Percentiles rank a stretch among this genome's conserved stretches.
Evolutionary conservation across 2,797 vertebrate species (phyloP).

Genomic region (Hephaestus fuliginosus): DNA sequence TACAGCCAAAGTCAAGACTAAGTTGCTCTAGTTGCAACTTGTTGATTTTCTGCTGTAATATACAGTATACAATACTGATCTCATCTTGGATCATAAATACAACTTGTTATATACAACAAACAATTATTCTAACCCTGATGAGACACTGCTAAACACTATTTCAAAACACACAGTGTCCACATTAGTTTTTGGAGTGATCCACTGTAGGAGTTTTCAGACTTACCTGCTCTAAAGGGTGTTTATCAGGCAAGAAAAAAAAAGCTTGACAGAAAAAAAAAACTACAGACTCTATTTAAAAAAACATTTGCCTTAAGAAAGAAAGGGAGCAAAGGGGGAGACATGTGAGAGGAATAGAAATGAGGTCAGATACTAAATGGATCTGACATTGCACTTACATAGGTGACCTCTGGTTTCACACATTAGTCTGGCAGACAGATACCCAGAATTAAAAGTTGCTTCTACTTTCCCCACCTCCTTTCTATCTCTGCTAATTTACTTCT

Average conservation of each 20-base stretch:
- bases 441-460: constrained; percentile 22
- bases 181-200: no score
- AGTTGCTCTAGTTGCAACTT: no score
- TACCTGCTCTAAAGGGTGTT: background rate
- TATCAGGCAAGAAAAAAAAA: background rate
- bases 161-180: background rate
- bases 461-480: background rate
- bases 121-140: background rate
- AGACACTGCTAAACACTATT: background rate
- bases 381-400: constrained; percentile 34
- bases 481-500: constrained; percentile 18
- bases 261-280: background rate
- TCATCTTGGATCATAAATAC: constrained; percentile 5
- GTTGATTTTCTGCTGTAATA: no score
- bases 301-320: constrained; percentile 15
- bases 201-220: background rate
- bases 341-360: constrained; percentile 52
- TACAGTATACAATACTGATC: background rate
- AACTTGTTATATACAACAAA: background rate
- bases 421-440: constrained; percentile 37
- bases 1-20: no score
- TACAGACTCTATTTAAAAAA: constrained; percentile 10
- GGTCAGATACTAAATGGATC: constrained; percentile 38
- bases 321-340: background rate
- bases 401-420: constrained; percentile 48